Evolutionary conservation across 1,140 invertebrate species (phyloP).

Genomic region (Plutomurus gul): DNA sequence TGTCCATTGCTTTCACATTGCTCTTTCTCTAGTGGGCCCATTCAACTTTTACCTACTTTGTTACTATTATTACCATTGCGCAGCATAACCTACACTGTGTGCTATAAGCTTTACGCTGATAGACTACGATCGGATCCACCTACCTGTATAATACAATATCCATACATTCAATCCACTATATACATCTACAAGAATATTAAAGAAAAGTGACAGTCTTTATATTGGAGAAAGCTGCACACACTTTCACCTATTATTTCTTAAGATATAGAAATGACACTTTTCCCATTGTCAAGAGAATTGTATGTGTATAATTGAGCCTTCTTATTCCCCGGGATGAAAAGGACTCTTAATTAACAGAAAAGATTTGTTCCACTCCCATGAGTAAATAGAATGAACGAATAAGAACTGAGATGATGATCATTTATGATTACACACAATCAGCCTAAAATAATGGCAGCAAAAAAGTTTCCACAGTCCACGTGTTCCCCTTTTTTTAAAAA

Average conservation of each 20-base stretch:
- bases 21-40: conserved; percentile 25
- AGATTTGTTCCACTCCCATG: neutral
- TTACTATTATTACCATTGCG: conserved; percentile 14
- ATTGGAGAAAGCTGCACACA: neutral
- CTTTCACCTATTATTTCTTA: neutral
- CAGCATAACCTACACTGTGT: neutral
- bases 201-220: neutral
- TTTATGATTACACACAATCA: too few relatives aligned
- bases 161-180: neutral
- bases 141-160: too few relatives aligned
- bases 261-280: neutral
- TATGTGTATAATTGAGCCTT: neutral
- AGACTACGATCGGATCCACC: neutral
- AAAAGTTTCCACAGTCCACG: too few relatives aligned
- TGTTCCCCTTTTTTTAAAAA: too few relatives aligned
- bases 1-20: conserved; percentile 28
- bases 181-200: neutral
- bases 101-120: neutral
- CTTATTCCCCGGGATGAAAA: neutral
- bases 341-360: neutral
- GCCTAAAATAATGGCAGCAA: too few relatives aligned
- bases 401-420: too few relatives aligned
- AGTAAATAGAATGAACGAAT: neutral
- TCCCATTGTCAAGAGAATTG: neutral
- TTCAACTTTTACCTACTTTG: conserved; percentile 27